Percentiles rank a stretch among this genome's conserved stretches.
These are phyloP conservation scores for Lathamus discolor DNA, from an alignment of 2,113 vertebrate species.

Conservation along the genomic window DNA sequence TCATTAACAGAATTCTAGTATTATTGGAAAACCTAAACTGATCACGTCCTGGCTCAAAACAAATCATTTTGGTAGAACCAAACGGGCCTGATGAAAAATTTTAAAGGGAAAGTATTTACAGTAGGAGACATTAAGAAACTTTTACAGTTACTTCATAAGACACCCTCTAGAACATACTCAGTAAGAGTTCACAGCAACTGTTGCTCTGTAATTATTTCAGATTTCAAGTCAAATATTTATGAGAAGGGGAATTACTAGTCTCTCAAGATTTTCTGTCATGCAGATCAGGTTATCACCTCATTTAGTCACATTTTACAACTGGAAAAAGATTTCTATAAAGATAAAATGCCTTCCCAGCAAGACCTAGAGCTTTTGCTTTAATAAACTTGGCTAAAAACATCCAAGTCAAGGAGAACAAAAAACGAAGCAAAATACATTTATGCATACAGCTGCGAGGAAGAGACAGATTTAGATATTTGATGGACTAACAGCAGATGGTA, in stretches of 20 bases:
- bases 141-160: neutral
- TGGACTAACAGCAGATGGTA: neutral
- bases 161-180: neutral
- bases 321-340: neutral
- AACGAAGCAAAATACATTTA: neutral
- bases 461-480: neutral
- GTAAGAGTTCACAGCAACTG: neutral
- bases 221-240: neutral
- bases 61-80: neutral
- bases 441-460: rapidly evolving
- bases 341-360: neutral
- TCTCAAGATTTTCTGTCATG: neutral
- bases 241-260: neutral
- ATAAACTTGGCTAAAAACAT: neutral
- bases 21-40: neutral
- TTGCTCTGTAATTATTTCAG: neutral
- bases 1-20: neutral
- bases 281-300: neutral
- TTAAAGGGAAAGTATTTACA: neutral
- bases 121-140: neutral
- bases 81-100: neutral
- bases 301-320: neutral
- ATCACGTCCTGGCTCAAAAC: neutral
- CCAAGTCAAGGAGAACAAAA: neutral
- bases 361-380: neutral